Evolutionary conservation across 2,113 vertebrate genomes (phyloP).

Genomic region (Haemorhous mexicanus): DNA sequence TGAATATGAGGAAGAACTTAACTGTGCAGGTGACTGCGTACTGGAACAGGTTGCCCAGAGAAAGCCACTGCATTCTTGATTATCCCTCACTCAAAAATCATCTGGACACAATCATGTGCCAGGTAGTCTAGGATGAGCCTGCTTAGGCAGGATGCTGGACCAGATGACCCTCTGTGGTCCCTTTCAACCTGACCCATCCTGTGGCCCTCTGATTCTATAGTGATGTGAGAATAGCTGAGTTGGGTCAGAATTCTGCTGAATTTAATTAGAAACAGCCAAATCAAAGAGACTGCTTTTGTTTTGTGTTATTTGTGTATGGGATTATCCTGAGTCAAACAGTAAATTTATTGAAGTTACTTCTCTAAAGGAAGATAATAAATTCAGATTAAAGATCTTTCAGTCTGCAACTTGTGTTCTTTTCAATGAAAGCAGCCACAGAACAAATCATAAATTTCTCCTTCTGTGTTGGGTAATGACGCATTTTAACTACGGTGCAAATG

Average conservation of each 20-base stretch:
- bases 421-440: rapidly evolving
- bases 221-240: neutral
- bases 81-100: neutral
- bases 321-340: neutral
- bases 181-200: neutral
- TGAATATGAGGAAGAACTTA: neutral
- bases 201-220: neutral
- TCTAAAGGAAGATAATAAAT: neutral
- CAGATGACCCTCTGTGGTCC: neutral
- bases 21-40: rapidly evolving
- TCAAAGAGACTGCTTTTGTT: neutral
- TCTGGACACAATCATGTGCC: neutral
- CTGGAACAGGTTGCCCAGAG: neutral
- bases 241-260: neutral
- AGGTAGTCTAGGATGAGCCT: neutral
- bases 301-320: neutral
- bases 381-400: neutral
- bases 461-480: neutral
- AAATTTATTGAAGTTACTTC: neutral
- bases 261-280: neutral
- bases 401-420: neutral
- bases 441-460: neutral
- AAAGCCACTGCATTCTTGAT: neutral
- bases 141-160: neutral
- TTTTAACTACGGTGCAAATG: neutral